A percentile compares a stretch with the other conserved stretches of the same genome.
These are phyloP conservation scores for western clawed frog (Xenopus tropicalis) DNA, from an alignment of 2,113 vertebrate species.

Conservation along the genomic window UCB_Xtro_10.0 CM004450.2:46475501-46476000, in stretches of 20 bases:
- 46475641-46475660: neutral
- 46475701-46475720: conserved; percentile 64
- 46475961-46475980: no score
- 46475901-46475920: no score
- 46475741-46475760: conserved; percentile 72
- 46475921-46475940: no score
- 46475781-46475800: conserved; percentile 70
- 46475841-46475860: neutral
- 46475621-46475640: neutral
- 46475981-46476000: no score
- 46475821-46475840: conserved; percentile 74
- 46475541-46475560: no score
- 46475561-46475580: no score
- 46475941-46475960: no score
- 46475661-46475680: conserved; percentile 65
- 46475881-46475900: neutral
- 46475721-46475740: conserved; percentile 68
- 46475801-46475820: conserved; percentile 70
- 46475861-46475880: no score
- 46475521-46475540: no score
- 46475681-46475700: conserved; percentile 69
- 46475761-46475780: conserved; percentile 68
- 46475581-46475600: conserved; percentile 17
- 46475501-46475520: no score
- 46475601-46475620: conserved; percentile 5